Conservation (phyloP, 2,888 invertebrate species). For the Noctuana brunneofusca region DNA sequence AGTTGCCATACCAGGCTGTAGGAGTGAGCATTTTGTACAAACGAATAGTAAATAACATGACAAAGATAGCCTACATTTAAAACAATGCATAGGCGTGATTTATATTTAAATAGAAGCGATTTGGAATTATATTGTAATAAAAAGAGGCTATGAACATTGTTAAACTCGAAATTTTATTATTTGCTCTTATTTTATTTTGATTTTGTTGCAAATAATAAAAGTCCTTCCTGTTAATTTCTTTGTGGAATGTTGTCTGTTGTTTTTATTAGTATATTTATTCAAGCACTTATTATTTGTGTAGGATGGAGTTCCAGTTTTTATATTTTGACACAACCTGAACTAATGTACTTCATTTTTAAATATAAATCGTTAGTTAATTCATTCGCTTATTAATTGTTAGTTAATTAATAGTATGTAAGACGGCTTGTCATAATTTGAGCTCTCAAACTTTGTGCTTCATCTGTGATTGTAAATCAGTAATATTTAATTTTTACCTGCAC, state of each 20-base stretch:
- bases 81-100: constrained; percentile 16
- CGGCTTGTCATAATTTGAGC: constrained; percentile 50
- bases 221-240: constrained; percentile 26
- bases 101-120: constrained; percentile 9
- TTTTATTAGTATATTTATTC: constrained; percentile 31
- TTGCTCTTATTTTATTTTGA: constrained; percentile 17
- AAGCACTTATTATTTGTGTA: constrained; percentile 4
- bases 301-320: constrained; percentile 24
- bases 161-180: constrained; percentile 30
- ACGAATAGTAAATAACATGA: constrained; percentile 32
- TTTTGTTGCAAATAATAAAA: constrained; percentile 28
- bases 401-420: constrained; percentile 28
- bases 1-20: constrained; percentile 25
- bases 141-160: constrained; percentile 32
- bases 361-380: constrained; percentile 31
- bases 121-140: constrained; percentile 23
- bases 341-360: constrained; percentile 29
- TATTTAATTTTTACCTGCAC: constrained; percentile 60
- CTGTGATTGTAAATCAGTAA: constrained; percentile 76
- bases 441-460: constrained; percentile 72
- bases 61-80: constrained; percentile 29
- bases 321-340: constrained; percentile 23
- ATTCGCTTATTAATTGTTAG: constrained; percentile 35
- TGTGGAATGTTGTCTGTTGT: constrained; percentile 31
- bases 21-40: constrained; percentile 37